These are phyloP conservation scores for Crocidura indochinensis DNA, from an alignment of 2,797 vertebrate species.

Conservation along the genomic window DNA sequence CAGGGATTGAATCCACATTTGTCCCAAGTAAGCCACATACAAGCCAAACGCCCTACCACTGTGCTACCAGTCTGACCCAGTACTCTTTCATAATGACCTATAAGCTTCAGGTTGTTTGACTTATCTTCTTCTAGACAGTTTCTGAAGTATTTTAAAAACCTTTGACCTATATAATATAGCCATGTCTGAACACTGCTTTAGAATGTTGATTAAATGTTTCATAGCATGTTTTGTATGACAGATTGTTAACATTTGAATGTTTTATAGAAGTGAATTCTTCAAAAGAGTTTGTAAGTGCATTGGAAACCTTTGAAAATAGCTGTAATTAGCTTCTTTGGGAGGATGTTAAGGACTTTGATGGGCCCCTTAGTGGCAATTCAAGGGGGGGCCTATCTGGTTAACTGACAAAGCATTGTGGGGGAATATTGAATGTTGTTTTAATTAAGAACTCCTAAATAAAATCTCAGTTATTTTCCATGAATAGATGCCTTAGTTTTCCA, in stretches of 20 bases:
- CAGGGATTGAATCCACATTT: too few species aligned
- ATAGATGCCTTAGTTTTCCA: conserved; percentile 76
- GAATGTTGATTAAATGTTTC: conserved; percentile 59
- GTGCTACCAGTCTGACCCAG: too few species aligned
- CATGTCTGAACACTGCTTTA: conserved; percentile 23
- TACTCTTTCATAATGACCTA: too few species aligned
- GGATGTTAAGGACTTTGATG: conserved; percentile 87
- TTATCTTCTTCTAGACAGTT: neutral
- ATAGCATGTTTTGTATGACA: conserved; percentile 60
- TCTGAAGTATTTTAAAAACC: conserved; percentile 53
- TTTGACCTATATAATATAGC: conserved; percentile 68
- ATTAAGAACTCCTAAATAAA: conserved; percentile 91
- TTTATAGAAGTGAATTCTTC: conserved; percentile 84
- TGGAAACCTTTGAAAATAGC: conserved; percentile 86
- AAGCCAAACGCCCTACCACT: too few species aligned
- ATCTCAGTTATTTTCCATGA: conserved; percentile 89
- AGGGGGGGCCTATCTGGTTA: conserved; percentile 87
- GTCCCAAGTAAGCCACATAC: too few species aligned
- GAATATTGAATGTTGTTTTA: conserved; percentile 90
- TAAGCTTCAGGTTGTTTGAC: neutral
- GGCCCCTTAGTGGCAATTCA: conserved; percentile 88
- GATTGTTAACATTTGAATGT: conserved; percentile 84
- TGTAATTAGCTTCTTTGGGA: conserved; percentile 90
- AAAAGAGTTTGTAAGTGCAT: conserved; percentile 79
- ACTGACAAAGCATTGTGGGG: conserved; percentile 88